A percentile compares a stretch with the other conserved stretches of the same genome.
These are phyloP conservation scores for Bimastos eiseni DNA, from an alignment of 2,888 invertebrate genomes.

Conservation along the genomic window DNA sequence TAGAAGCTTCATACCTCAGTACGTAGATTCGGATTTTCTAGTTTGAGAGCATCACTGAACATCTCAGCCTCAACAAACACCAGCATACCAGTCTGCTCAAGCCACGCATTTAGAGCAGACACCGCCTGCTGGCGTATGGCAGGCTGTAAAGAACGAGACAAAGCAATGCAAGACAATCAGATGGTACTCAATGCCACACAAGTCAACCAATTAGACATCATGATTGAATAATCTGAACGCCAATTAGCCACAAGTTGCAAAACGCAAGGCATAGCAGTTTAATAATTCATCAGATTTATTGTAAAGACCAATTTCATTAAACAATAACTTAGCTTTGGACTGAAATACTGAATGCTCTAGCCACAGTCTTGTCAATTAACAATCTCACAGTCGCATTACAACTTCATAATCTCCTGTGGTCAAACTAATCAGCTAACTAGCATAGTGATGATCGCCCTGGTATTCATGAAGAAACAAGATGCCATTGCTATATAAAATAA, in stretches of 20 bases:
- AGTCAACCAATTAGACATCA: neutral
- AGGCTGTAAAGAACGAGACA: conserved; percentile 65
- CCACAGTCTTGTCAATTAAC: neutral
- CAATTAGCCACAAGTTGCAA: neutral
- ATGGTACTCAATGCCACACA: neutral
- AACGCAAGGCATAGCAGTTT: neutral
- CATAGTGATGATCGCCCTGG: too few relatives aligned
- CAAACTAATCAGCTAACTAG: too few relatives aligned
- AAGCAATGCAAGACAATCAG: neutral
- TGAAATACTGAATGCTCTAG: neutral
- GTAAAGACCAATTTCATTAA: neutral
- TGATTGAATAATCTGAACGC: neutral
- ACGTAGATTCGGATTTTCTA: conserved; percentile 80
- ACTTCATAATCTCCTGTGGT: too few relatives aligned
- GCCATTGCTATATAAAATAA: too few relatives aligned
- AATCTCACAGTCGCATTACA: neutral
- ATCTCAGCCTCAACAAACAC: conserved; percentile 84
- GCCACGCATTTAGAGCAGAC: conserved; percentile 83
- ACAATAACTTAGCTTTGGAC: neutral
- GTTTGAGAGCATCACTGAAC: conserved; percentile 80
- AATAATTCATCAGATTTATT: neutral
- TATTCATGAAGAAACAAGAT: too few relatives aligned
- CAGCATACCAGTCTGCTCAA: conserved; percentile 75
- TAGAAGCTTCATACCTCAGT: conserved; percentile 66
- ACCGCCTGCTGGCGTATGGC: conserved; percentile 80